phyloP scores from a whole-genome alignment of 2,797 vertebrate genomes.

The Chelon labrosus region DNA sequence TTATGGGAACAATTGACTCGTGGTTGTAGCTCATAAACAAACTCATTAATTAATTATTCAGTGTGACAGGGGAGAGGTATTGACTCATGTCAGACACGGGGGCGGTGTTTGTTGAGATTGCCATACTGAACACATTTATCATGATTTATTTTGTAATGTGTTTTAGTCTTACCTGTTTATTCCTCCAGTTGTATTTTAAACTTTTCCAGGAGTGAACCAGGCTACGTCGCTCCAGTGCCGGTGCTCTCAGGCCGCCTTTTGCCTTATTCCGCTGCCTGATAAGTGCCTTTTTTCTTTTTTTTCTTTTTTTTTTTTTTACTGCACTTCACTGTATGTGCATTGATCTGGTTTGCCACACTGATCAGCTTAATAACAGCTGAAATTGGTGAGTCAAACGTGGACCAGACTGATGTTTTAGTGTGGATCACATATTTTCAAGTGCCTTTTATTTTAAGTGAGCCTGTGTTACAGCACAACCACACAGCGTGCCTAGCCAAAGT shows the following conservation, averaged over 20 bases:
- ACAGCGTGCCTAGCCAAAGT: constrained; percentile 58
- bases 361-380: constrained; percentile 19
- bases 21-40: constrained; percentile 40
- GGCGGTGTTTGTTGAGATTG: constrained; percentile 36
- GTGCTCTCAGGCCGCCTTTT: constrained; percentile 5
- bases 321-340: constrained; percentile 25
- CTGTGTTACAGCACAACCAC: constrained; percentile 53
- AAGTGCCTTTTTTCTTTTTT: constrained; percentile 65
- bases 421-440: constrained; percentile 58
- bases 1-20: constrained; percentile 59
- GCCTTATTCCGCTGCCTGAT: constrained; percentile 16
- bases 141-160: constrained; percentile 41
- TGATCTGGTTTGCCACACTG: constrained; percentile 27
- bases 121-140: constrained; percentile 24
- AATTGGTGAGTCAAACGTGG: constrained; percentile 20
- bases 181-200: constrained; percentile 13
- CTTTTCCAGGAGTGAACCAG: constrained; percentile 11
- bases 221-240: constrained; percentile 28
- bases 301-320: constrained; percentile 62
- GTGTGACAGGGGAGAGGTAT: constrained; percentile 8
- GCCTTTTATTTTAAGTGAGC: constrained; percentile 63
- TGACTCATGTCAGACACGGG: constrained; percentile 27
- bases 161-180: constrained; percentile 21
- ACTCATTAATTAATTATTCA: constrained; percentile 47
- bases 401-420: constrained; percentile 36